Conservation (phyloP, 2,113 vertebrate species). For the Burhinus bistriatus region DNA sequence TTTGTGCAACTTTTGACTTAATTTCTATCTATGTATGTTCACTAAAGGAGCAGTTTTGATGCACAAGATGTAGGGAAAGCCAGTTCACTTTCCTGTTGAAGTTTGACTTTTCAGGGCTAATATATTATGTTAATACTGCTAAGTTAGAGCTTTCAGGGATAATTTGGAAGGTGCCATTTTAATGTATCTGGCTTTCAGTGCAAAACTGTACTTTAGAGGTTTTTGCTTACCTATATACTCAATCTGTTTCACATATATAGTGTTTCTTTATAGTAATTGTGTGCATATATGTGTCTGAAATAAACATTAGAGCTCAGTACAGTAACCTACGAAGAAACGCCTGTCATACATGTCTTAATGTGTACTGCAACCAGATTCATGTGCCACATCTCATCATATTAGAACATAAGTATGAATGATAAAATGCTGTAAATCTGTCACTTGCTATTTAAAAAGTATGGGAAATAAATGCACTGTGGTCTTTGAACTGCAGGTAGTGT, state of each 20-base stretch:
- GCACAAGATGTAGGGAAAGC: neutral
- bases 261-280: neutral
- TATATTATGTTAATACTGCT: neutral
- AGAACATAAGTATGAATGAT: neutral
- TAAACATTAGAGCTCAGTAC: neutral
- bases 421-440: neutral
- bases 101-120: neutral
- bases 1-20: neutral
- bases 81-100: neutral
- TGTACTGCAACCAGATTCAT: neutral
- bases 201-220: neutral
- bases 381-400: neutral
- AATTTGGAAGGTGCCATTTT: neutral
- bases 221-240: neutral
- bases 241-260: neutral
- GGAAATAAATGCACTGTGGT: neutral
- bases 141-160: neutral
- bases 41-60: neutral
- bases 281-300: neutral
- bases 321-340: neutral
- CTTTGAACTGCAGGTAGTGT: conserved; percentile 1
- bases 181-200: neutral
- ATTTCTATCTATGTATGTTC: neutral
- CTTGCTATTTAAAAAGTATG: neutral
- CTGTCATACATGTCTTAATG: neutral